Evolutionary conservation across 2,113 vertebrate genomes (phyloP).

Genomic region (Scomber japonicus): DNA sequence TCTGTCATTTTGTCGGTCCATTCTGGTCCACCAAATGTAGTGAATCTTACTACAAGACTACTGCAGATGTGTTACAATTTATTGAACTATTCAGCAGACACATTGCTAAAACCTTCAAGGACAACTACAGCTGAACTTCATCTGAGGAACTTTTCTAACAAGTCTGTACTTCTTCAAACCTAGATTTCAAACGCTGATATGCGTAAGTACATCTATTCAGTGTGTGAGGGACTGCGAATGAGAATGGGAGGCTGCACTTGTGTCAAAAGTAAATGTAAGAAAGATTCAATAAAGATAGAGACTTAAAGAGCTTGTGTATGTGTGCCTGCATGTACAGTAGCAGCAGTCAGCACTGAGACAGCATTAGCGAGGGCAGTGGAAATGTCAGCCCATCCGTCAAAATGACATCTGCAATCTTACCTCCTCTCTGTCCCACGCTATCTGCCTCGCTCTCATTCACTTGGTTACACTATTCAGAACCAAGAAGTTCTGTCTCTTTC

Average conservation of each 20-base stretch:
- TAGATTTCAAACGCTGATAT: slow-evolving; percentile 21
- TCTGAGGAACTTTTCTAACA: slow-evolving; percentile 1
- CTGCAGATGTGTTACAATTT: no score
- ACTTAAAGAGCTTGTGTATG: slow-evolving; percentile 2
- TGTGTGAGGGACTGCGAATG: neutral
- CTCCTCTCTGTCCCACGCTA: slow-evolving; percentile 36
- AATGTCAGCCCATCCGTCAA: slow-evolving; percentile 72
- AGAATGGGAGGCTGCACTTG: neutral
- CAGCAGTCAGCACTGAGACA: slow-evolving; percentile 60
- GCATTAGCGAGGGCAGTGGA: slow-evolving; percentile 40
- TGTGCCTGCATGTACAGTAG: slow-evolving; percentile 23
- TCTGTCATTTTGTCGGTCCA: no score
- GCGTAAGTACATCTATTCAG: neutral
- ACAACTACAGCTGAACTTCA: neutral
- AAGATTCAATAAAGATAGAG: slow-evolving; percentile 34
- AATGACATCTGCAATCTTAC: slow-evolving; percentile 64
- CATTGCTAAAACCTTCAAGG: neutral
- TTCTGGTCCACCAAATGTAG: no score
- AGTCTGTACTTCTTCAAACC: neutral
- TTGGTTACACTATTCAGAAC: slow-evolving; percentile 17
- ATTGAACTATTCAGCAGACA: neutral
- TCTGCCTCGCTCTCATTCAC: slow-evolving; percentile 42
- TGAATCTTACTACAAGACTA: no score
- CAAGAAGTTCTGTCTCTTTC: neutral
- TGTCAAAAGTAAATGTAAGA: slow-evolving; percentile 26